Evolutionary conservation across 1,140 invertebrate species (phyloP).

Genomic region (Pentalonia nigronervosa): DNA sequence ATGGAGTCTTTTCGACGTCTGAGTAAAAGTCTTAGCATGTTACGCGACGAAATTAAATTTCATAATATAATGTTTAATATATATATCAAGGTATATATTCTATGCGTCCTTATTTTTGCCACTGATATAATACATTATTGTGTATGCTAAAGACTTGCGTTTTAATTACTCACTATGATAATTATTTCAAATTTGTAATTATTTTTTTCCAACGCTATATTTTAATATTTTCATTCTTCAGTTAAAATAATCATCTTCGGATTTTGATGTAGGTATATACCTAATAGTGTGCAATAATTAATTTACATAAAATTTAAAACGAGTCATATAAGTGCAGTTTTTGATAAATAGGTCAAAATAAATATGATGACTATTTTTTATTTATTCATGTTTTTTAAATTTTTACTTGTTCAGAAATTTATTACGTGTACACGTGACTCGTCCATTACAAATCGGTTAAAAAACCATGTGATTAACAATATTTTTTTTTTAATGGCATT

Average conservation of each 20-base stretch:
- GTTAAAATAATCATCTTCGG: background rate
- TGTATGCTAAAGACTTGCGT: background rate
- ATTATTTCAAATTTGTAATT: background rate
- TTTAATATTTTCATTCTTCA: background rate
- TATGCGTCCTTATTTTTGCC: background rate
- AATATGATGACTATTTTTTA: background rate
- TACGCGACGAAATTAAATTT: constrained; percentile 30
- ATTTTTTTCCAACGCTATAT: background rate
- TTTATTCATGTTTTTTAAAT: background rate
- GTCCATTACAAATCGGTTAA: constrained; percentile 25
- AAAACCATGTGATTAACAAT: background rate
- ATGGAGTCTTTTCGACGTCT: background rate
- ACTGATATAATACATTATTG: background rate
- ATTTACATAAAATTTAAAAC: background rate
- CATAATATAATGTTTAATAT: background rate
- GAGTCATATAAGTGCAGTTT: background rate
- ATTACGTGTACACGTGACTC: background rate
- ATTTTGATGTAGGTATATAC: background rate
- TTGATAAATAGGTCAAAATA: constrained; percentile 27
- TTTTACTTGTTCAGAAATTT: background rate
- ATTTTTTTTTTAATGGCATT: background rate
- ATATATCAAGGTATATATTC: background rate
- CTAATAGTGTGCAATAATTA: background rate
- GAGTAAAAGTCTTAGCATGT: constrained; percentile 30
- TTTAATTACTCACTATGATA: background rate